These are phyloP conservation scores for Neuroscelio doddi DNA, from an alignment of 2,888 invertebrate species.

Conservation along the genomic window DNA sequence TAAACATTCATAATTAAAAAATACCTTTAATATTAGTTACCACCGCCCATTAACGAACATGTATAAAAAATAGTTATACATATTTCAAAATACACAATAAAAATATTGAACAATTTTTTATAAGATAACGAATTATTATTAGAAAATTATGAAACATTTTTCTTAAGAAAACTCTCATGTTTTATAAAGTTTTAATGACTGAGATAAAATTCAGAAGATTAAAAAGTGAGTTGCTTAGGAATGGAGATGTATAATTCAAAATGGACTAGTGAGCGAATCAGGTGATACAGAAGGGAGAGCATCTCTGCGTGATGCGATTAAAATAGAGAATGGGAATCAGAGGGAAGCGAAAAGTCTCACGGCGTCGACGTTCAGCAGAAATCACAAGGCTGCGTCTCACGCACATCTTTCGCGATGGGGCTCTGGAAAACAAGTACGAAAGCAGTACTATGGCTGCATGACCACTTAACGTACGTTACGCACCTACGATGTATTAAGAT, in stretches of 20 bases:
- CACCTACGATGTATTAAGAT: slow-evolving; percentile 41
- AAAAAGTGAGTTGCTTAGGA: too few species aligned
- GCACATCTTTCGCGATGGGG: slow-evolving; percentile 36
- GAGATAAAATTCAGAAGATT: slow-evolving; percentile 10
- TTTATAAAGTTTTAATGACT: slow-evolving; percentile 4
- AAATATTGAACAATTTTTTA: too few species aligned
- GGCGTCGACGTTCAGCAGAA: slow-evolving; percentile 27
- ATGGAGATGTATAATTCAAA: slow-evolving; percentile 12
- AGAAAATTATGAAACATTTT: too few species aligned
- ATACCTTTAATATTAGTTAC: too few species aligned
- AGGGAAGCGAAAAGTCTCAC: slow-evolving; percentile 38
- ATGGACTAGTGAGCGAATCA: slow-evolving; percentile 11
- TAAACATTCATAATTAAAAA: too few species aligned
- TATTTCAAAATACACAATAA: too few species aligned
- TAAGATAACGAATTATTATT: too few species aligned
- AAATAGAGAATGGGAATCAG: slow-evolving; percentile 27
- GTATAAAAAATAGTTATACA: too few species aligned
- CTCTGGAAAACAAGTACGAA: slow-evolving; percentile 33
- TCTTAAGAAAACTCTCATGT: too few species aligned
- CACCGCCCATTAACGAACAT: too few species aligned
- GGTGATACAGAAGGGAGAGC: slow-evolving; percentile 25
- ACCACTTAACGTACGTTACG: slow-evolving; percentile 30
- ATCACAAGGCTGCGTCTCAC: slow-evolving; percentile 38
- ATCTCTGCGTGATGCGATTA: slow-evolving; percentile 27
- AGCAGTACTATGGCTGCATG: slow-evolving; percentile 37